Conservation (phyloP, 92 coral and sea anemone genomes). For the Heliopora coerulea region DNA sequence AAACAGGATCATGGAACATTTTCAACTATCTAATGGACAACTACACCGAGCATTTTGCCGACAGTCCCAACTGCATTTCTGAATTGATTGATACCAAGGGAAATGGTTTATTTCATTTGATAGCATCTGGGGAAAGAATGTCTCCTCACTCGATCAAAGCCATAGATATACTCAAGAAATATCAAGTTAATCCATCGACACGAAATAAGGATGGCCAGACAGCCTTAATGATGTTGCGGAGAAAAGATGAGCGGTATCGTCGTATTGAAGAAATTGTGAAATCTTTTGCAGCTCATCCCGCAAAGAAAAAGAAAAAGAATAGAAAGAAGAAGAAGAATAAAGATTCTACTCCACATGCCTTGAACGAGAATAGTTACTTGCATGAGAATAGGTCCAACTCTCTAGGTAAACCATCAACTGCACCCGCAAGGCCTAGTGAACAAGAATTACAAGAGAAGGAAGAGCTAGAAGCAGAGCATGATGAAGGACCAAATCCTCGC, state of each 20-base stretch:
- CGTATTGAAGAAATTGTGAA: neutral
- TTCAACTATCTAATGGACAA: conserved; percentile 22
- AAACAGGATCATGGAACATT: conserved; percentile 14
- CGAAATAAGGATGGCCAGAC: conserved; percentile 19
- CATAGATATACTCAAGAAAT: neutral
- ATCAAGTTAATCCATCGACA: conserved; percentile 7
- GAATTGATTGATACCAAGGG: conserved; percentile 15
- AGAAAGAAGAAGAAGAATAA: conserved; percentile 1
- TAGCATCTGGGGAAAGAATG: conserved; percentile 17
- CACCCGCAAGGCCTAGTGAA: too few relatives aligned
- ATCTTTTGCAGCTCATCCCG: neutral
- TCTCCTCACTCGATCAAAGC: conserved; percentile 2
- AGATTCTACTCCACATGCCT: neutral
- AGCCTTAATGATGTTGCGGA: conserved; percentile 11
- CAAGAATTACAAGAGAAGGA: neutral
- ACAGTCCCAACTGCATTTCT: neutral
- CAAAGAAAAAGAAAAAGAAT: conserved; percentile 22
- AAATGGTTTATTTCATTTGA: conserved; percentile 16
- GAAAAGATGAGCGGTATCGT: conserved; percentile 6
- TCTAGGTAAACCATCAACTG: neutral
- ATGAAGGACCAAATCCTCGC: neutral
- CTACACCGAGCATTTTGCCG: neutral
- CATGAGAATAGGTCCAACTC: neutral
- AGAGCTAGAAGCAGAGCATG: too few relatives aligned
- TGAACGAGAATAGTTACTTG: too few relatives aligned